A percentile compares a stretch with the other conserved stretches of the same genome.
phyloP scores from a whole-genome alignment of 1,140 invertebrate genomes.

The Helicoverpa zea region DNA sequence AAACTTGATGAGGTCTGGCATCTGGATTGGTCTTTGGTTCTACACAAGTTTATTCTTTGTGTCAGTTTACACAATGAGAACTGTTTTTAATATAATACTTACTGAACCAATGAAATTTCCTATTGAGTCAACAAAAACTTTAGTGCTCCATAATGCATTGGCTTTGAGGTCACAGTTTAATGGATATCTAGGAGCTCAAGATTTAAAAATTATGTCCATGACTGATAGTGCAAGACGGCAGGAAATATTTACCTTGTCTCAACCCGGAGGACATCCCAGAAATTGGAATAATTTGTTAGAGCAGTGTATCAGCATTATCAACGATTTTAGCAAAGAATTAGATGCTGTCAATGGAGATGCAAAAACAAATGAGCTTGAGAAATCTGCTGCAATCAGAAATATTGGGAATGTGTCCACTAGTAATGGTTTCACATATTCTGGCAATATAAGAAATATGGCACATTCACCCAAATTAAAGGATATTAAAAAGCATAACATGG shows the following conservation, averaged over 20 bases:
- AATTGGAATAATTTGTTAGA: conserved; percentile 92
- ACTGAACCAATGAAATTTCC: conserved; percentile 90
- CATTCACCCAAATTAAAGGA: conserved; percentile 71
- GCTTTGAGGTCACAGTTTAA: conserved; percentile 88
- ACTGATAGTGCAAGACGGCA: conserved; percentile 87
- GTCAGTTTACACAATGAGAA: conserved; percentile 90
- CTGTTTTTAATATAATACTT: conserved; percentile 90
- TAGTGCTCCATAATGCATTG: conserved; percentile 87
- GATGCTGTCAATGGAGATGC: conserved; percentile 85
- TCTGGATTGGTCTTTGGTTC: conserved; percentile 90
- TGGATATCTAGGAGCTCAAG: conserved; percentile 90
- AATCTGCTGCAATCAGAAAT: conserved; percentile 30
- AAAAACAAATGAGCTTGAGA: conserved; percentile 70
- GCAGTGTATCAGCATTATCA: conserved; percentile 88
- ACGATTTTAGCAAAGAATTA: conserved; percentile 88
- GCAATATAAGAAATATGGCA: conserved; percentile 82
- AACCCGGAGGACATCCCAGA: conserved; percentile 92
- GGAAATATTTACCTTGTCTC: conserved; percentile 90
- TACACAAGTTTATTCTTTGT: conserved; percentile 90
- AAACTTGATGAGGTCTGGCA: conserved; percentile 82
- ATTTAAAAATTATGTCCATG: conserved; percentile 89
- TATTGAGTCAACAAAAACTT: conserved; percentile 79
- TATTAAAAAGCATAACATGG: conserved; percentile 72
- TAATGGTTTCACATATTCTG: conserved; percentile 68
- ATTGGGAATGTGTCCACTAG: conserved; percentile 58